Percentiles rank a stretch among this genome's conserved stretches.
Evolutionary conservation across 92 coral and sea anemone genomes (phyloP).

Genomic region (Bergia sp.): DNA sequence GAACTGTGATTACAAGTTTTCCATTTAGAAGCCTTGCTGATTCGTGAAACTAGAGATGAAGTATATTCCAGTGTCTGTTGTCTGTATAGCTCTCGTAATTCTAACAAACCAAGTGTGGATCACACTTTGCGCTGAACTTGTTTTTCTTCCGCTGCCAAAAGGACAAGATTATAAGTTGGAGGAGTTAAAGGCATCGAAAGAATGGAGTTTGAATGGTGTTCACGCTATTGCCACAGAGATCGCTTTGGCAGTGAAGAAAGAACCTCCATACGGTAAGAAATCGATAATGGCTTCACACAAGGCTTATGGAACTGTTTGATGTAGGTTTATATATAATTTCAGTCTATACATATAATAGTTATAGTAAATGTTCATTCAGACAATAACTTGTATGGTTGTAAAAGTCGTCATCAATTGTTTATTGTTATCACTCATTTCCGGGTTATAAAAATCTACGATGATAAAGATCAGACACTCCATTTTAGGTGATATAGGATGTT

Average conservation of each 20-base stretch:
- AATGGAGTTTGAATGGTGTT: constrained; percentile 53
- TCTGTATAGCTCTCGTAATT: neutral
- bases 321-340: neutral
- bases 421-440: neutral
- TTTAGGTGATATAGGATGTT: too few relatives aligned
- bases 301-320: neutral
- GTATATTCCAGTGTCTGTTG: neutral
- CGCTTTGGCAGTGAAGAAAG: constrained; percentile 54
- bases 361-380: too few relatives aligned
- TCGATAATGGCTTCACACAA: neutral
- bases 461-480: too few relatives aligned
- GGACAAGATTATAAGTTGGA: constrained; percentile 60
- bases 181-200: constrained; percentile 5
- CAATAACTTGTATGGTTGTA: neutral
- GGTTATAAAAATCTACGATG: neutral
- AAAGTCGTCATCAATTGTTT: neutral
- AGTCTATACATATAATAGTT: neutral
- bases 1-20: neutral
- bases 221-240: constrained; percentile 58
- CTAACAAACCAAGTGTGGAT: neutral
- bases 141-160: constrained; percentile 52
- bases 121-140: neutral
- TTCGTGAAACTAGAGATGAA: neutral
- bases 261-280: constrained; percentile 73
- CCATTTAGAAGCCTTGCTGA: neutral